Percentiles rank a stretch among this genome's conserved stretches.
These are phyloP conservation scores for Tanytarsus gracilentus DNA, from an alignment of 2,888 invertebrate genomes.

Conservation along the genomic window DNA sequence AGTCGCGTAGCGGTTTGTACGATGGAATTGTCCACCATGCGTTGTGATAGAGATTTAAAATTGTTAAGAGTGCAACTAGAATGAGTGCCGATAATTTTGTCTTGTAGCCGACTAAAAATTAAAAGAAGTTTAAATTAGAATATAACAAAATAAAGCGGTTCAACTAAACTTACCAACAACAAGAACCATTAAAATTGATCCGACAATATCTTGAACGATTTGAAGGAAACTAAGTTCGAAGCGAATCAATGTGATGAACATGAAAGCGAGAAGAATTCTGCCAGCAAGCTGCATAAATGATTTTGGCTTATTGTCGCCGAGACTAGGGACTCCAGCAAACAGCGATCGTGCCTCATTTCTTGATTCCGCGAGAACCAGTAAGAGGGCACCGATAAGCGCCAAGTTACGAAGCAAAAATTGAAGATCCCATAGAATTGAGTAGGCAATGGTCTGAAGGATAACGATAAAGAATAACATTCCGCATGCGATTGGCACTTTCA, in stretches of 20 bases:
- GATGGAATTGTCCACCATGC: slow-evolving; percentile 96
- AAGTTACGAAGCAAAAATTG: slow-evolving; percentile 94
- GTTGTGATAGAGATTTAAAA: slow-evolving; percentile 94
- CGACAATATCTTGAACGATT: slow-evolving; percentile 85
- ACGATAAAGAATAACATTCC: slow-evolving; percentile 92
- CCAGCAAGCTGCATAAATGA: slow-evolving; percentile 94
- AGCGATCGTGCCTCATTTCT: slow-evolving; percentile 86
- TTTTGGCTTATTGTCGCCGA: slow-evolving; percentile 94
- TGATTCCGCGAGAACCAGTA: slow-evolving; percentile 93
- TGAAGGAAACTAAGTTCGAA: slow-evolving; percentile 86
- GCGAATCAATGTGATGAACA: slow-evolving; percentile 94
- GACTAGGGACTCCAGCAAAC: slow-evolving; percentile 88
- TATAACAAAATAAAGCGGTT: neutral
- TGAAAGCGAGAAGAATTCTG: slow-evolving; percentile 89
- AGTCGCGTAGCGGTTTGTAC: slow-evolving; percentile 94
- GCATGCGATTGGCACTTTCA: slow-evolving; percentile 85
- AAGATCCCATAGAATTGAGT: slow-evolving; percentile 96
- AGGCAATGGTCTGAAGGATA: slow-evolving; percentile 89
- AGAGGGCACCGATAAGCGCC: slow-evolving; percentile 92
- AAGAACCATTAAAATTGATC: slow-evolving; percentile 87
- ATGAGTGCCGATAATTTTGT: slow-evolving; percentile 95
- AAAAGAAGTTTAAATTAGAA: neutral
- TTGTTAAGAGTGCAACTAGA: slow-evolving; percentile 77
- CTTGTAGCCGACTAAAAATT: slow-evolving; percentile 73
- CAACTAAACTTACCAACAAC: slow-evolving; percentile 54